Evolutionary conservation across 2,888 invertebrate genomes (phyloP), one percentile per base, ranked within the genome.

Genomic region (Phortica magna): DNA sequence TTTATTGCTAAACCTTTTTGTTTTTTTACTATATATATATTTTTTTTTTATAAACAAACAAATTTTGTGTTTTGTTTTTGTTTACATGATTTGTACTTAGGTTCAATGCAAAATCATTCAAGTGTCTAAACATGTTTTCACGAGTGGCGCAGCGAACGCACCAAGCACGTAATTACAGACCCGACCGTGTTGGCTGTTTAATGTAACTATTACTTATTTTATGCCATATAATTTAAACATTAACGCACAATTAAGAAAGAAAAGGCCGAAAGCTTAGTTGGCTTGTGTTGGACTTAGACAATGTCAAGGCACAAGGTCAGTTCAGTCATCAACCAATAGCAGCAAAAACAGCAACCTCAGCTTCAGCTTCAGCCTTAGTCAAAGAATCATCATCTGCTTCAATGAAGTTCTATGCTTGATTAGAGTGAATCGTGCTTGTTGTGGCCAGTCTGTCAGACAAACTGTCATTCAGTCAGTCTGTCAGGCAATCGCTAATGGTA

Each of bases 291-390:
- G 57, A 67, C 71, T 75, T 57, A 77, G 72, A 68, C 79, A 79
- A 79, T 68, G 77, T 65, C 77, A 43, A 68, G 53, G 70, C 48
- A 73, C 78, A 79, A 79, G 81, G 81, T 81, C 81, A 81, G 75
- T 73, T 74, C 70, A 81, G 79, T 81, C 81, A 81, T 79, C 81
- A 73, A 7, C 68, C 55, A 55, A 48, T 17, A 43, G 4, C 39
- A 67, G 41, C 42, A 41, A n/a, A 14, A 39, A 14, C 67, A 67
- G 12, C 9, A 48, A 5, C 48, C 42, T 2, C 70, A 48, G 22
- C 70, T 19, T 72, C 55, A 39, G 22, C 59, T 17, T 67, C 67
- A 41, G n/a, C 31, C 31, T 31, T 31, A 31, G 31, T 4, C 31
- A 31, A 31, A 31, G 31, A 31, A 31, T 31, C 65, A 67, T 14